These are phyloP conservation scores for Galagoides demidoff DNA, from an alignment of 2,797 vertebrate genomes.

Conservation along the genomic window DNA sequence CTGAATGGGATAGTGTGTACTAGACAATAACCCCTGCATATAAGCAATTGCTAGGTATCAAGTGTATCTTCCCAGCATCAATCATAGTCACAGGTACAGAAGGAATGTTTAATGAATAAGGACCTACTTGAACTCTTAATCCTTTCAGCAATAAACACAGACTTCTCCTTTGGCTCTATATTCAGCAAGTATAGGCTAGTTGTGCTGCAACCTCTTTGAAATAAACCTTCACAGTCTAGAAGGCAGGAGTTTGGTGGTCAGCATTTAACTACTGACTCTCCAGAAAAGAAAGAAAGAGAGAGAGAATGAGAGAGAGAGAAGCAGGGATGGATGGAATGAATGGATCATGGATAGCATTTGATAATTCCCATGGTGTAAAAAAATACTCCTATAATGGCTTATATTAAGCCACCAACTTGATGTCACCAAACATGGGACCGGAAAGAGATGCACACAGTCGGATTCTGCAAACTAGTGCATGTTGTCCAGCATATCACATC, in stretches of 20 bases:
- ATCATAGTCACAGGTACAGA: background rate
- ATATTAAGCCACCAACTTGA: background rate
- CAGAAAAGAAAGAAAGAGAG: background rate
- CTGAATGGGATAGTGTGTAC: background rate
- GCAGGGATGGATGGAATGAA: fast-evolving
- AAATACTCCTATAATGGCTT: background rate
- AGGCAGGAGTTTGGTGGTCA: background rate
- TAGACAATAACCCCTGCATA: background rate
- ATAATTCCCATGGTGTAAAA: background rate
- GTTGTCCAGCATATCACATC: background rate
- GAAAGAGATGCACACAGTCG: background rate
- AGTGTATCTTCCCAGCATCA: background rate
- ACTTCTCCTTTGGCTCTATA: background rate
- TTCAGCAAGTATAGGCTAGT: background rate
- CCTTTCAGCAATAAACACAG: background rate
- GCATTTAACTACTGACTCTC: background rate
- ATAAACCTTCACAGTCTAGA: background rate
- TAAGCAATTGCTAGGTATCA: background rate
- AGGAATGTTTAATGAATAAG: background rate
- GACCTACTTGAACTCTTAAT: background rate
- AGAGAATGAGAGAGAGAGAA: fast-evolving
- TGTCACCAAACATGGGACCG: too few species aligned
- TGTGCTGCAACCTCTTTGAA: constrained; percentile 5
- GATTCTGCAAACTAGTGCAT: background rate
- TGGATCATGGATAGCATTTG: background rate